These are phyloP conservation scores for Galbula dea DNA, from an alignment of 2,113 vertebrate genomes.

Conservation along the genomic window DNA sequence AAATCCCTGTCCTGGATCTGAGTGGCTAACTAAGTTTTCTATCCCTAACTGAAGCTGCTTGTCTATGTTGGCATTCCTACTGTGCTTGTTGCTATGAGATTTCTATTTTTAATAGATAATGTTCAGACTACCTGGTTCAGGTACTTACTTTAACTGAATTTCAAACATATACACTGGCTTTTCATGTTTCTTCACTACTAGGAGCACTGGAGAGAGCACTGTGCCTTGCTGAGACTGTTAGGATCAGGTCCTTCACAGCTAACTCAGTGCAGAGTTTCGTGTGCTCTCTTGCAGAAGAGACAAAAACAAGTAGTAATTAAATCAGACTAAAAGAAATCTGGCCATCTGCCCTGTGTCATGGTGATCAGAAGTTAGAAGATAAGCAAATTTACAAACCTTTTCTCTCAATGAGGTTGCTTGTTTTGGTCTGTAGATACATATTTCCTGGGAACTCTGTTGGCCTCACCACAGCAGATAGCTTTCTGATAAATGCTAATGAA, in stretches of 20 bases:
- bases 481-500: conserved; percentile 52
- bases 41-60: neutral
- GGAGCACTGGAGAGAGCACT: neutral
- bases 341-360: conserved; percentile 58
- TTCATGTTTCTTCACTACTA: neutral
- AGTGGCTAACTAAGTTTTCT: neutral
- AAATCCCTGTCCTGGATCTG: neutral
- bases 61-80: neutral
- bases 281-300: neutral
- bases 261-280: neutral
- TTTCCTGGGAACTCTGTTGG: conserved; percentile 2
- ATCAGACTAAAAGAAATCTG: conserved; percentile 46
- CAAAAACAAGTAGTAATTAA: conserved; percentile 59
- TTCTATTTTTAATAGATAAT: neutral
- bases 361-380: conserved; percentile 45
- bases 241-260: neutral
- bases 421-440: conserved; percentile 46
- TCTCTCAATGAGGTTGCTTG: conserved; percentile 36
- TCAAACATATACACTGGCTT: neutral
- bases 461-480: neutral
- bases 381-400: conserved; percentile 50
- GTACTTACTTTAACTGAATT: neutral
- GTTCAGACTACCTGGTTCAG: neutral
- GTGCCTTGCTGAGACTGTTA: neutral
- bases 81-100: neutral